A percentile compares a stretch with the other conserved stretches of the same genome.
Conservation (phyloP, 2,113 vertebrate genomes). For the Aythya baeri region DNA sequence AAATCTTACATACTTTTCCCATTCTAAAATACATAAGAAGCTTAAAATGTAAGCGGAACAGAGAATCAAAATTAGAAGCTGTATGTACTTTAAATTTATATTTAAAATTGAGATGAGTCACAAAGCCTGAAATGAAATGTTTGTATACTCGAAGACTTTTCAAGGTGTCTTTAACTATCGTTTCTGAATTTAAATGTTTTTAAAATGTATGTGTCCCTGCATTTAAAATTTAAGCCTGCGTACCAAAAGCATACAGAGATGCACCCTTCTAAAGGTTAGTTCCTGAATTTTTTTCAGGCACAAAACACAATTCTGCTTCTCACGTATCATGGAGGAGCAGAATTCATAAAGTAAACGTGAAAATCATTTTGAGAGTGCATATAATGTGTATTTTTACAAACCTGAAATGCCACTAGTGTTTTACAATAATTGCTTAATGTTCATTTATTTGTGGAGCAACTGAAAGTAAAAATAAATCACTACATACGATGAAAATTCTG, state of each 20-base stretch:
- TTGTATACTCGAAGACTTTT: not conserved
- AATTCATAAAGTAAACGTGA: not conserved
- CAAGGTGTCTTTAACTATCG: not conserved
- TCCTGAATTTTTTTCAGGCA: not conserved
- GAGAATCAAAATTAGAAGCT: not conserved
- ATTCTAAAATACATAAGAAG: not conserved
- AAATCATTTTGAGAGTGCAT: not conserved
- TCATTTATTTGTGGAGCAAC: constrained; percentile 11
- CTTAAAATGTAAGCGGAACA: not conserved
- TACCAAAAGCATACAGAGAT: not conserved
- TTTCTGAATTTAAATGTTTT: not conserved
- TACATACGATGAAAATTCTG: not conserved
- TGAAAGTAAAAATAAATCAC: constrained; percentile 50
- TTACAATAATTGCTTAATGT: constrained; percentile 24
- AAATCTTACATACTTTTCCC: not conserved
- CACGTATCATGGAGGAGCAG: not conserved
- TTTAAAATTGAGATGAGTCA: not conserved
- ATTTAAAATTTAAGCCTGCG: not conserved
- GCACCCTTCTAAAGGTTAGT: not conserved
- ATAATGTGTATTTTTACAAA: constrained; percentile 8
- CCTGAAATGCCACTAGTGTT: not conserved
- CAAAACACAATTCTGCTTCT: not conserved
- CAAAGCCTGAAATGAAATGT: not conserved
- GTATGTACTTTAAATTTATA: not conserved
- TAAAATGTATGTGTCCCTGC: not conserved